Conservation (phyloP, 1,140 invertebrate species). For the Frieseomelitta varia region DNA sequence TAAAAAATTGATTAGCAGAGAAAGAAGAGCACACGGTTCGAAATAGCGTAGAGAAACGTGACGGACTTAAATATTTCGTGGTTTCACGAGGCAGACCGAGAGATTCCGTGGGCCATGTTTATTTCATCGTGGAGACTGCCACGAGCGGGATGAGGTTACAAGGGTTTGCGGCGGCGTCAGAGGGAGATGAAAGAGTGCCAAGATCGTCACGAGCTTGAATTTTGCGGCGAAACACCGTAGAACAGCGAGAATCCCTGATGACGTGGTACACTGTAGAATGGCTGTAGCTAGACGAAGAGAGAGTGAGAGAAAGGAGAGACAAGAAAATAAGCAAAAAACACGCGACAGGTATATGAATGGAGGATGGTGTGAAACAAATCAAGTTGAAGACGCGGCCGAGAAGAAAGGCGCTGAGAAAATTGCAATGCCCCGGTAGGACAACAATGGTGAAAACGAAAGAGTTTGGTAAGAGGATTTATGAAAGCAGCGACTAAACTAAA, state of each 20-base stretch:
- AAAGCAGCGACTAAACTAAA: not conserved
- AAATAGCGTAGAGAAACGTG: not conserved
- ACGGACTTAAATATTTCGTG: conserved; percentile 8
- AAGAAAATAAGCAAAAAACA: not conserved
- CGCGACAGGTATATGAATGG: not conserved
- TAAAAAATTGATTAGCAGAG: not conserved
- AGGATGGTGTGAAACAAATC: not conserved
- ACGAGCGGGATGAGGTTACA: not conserved
- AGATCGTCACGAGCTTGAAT: conserved; percentile 40
- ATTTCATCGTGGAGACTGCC: not conserved
- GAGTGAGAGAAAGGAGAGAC: not conserved
- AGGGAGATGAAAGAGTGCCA: not conserved
- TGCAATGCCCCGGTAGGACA: not conserved
- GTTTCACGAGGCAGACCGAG: not conserved
- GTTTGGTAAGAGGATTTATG: not conserved
- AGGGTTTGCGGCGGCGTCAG: not conserved
- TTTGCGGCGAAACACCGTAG: conserved; percentile 32
- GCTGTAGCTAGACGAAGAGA: not conserved
- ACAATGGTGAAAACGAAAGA: not conserved
- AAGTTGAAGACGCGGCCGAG: not conserved
- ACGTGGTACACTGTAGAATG: not conserved
- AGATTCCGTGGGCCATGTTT: conserved; percentile 3
- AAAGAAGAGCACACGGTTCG: too few species aligned
- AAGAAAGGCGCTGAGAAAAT: conserved; percentile 9
- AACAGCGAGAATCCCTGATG: not conserved